A percentile compares a stretch with the other conserved stretches of the same genome.
Conservation (phyloP, 2,113 vertebrate species). For the Sebastes fasciatus region DNA sequence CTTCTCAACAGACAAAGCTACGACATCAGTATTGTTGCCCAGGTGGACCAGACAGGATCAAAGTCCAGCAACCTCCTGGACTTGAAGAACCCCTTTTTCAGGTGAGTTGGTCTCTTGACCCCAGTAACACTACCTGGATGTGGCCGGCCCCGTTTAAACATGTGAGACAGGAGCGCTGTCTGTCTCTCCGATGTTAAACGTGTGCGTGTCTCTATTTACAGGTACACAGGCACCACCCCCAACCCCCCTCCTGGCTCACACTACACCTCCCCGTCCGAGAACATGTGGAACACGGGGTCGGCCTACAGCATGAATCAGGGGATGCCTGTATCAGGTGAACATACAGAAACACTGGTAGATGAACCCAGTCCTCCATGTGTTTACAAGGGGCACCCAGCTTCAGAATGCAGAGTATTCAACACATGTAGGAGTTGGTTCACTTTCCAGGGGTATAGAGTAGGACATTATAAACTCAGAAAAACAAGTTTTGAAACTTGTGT, state of each 20-base stretch:
- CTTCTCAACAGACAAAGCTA: constrained; percentile 90
- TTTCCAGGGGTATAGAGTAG: not conserved
- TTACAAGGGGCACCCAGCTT: not conserved
- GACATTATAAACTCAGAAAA: not conserved
- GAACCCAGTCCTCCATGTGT: not conserved
- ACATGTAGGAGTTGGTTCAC: not conserved
- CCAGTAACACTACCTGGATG: too few relatives aligned
- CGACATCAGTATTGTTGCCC: constrained; percentile 96
- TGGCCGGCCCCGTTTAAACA: not conserved
- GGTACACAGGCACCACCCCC: constrained; percentile 92
- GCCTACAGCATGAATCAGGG: constrained; percentile 91
- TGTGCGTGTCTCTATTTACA: constrained; percentile 71
- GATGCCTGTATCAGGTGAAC: constrained; percentile 90
- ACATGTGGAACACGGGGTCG: constrained; percentile 93
- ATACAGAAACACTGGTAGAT: constrained; percentile 52
- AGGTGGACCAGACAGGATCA: constrained; percentile 97
- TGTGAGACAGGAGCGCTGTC: not conserved
- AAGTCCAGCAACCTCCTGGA: constrained; percentile 96
- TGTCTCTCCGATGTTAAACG: constrained; percentile 3
- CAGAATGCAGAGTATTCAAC: not conserved
- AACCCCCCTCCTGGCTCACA: constrained; percentile 94
- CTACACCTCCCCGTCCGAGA: constrained; percentile 94
- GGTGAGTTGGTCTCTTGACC: constrained; percentile 77
- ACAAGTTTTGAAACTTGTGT: too few relatives aligned
- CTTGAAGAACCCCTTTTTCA: constrained; percentile 97